phyloP scores from a whole-genome alignment of 1,140 invertebrate species.

The Drosophila gunungcola region DNA sequence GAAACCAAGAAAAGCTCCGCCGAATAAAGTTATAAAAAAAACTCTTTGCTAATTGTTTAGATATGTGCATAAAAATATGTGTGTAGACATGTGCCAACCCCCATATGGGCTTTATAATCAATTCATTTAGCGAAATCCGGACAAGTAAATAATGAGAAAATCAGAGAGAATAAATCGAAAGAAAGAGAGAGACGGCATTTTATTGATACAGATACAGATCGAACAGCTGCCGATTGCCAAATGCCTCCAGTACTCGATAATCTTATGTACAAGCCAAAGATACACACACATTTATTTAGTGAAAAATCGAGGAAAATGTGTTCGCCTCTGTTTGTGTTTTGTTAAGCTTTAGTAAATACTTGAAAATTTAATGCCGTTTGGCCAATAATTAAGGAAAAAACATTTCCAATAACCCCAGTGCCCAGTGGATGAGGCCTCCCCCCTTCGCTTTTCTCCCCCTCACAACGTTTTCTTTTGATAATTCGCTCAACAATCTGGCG shows the following conservation, averaged over 20 bases:
- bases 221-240: slow-evolving; percentile 60
- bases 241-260: slow-evolving; percentile 50
- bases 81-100: slow-evolving; percentile 44
- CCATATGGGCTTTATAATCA: slow-evolving; percentile 60
- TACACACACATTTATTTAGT: slow-evolving; percentile 43
- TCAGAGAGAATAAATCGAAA: background rate
- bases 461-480: slow-evolving; percentile 9
- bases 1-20: slow-evolving; percentile 4
- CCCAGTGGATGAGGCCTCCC: background rate
- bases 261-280: slow-evolving; percentile 35
- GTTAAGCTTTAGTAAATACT: slow-evolving; percentile 82
- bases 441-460: background rate
- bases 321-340: slow-evolving; percentile 61
- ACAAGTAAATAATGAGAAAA: slow-evolving; percentile 25
- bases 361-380: slow-evolving; percentile 82
- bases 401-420: slow-evolving; percentile 35
- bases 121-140: slow-evolving; percentile 44
- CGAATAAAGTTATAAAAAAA: slow-evolving; percentile 10
- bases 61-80: slow-evolving; percentile 48
- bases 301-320: slow-evolving; percentile 30
- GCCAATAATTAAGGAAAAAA: slow-evolving; percentile 76
- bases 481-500: slow-evolving; percentile 21
- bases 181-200: slow-evolving; percentile 10
- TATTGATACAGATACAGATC: slow-evolving; percentile 45
- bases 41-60: slow-evolving; percentile 35